Conservation (phyloP, 2,113 vertebrate species). For the Condylura cristata region DNA sequence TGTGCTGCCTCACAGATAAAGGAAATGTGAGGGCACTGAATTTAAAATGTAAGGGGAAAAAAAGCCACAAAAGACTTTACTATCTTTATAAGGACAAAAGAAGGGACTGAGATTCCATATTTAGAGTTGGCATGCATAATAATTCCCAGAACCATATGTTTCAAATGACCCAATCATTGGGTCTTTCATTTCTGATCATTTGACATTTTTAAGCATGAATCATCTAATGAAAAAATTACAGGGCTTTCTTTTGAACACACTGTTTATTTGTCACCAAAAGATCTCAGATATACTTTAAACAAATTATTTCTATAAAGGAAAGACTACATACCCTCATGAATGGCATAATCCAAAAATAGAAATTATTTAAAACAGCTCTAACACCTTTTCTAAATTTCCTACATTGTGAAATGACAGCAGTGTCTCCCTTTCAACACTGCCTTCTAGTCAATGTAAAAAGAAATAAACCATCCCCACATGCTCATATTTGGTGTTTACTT, state of each 20-base stretch:
- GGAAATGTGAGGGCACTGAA: neutral
- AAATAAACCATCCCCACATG: constrained; percentile 83
- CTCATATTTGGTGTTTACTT: constrained; percentile 84
- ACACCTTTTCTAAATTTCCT: constrained; percentile 81
- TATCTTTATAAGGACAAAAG: constrained; percentile 70
- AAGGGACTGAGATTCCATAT: constrained; percentile 59
- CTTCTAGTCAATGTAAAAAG: constrained; percentile 83
- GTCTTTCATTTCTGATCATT: constrained; percentile 77
- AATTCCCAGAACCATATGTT: constrained; percentile 76
- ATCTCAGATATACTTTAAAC: constrained; percentile 79
- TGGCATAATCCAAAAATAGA: constrained; percentile 79
- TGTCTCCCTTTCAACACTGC: constrained; percentile 82
- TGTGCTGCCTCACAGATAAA: neutral
- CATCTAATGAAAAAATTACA: constrained; percentile 81
- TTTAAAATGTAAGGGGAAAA: constrained; percentile 3
- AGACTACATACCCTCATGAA: constrained; percentile 74
- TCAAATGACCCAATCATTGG: constrained; percentile 75
- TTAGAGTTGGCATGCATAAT: constrained; percentile 60
- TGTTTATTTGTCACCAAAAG: constrained; percentile 81
- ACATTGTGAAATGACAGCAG: constrained; percentile 82
- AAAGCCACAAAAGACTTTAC: neutral
- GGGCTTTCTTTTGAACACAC: constrained; percentile 78
- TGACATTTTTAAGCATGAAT: constrained; percentile 80
- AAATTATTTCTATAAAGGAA: constrained; percentile 77
- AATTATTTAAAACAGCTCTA: constrained; percentile 80